Evolutionary conservation across 2,113 vertebrate genomes (phyloP), one percentile per base, ranked within the genome.

Genomic region (Perca flavescens): DNA sequence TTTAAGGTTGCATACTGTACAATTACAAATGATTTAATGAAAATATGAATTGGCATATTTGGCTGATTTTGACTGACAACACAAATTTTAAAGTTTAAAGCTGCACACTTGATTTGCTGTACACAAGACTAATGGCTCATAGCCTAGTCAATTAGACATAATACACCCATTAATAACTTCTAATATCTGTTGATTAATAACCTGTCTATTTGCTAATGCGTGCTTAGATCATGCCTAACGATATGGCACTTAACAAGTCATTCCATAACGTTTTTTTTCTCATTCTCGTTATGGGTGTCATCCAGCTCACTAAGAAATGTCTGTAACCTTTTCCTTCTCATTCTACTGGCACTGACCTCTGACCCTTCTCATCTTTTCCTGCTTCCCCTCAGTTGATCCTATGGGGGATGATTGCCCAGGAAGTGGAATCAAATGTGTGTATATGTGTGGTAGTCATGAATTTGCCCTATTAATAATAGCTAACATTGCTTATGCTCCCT

Each of bases 371-470:
- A 92, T 98, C 90, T 98, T 96, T 95, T 97, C 95, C 96, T 96
- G 95, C 96, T 95, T 96, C 94, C 95, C 95, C 96, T 89, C 95
- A 99, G 97, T 99, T 92, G 96, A 98, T 93, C 96, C 97, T 93
- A 94, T 98, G 96, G 97, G 96, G 82, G 97, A 99, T 97, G 97
- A 97, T 97, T 98, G 94, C 96, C 96, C 96, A 95, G 97, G 97
- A 97, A 97, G 95, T 97, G 97, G 96, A 98, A 95, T 94, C 96
- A 99, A 99, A 99, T 99, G 97, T 99, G 97, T 99, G 97, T 99
- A 98, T 97, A 91, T 91, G 95, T 94, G 91, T 93, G 93, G 74
- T 91, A 89, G 86, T 73, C 79, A 90, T 91, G 89, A 93, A 90
- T 95, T 75, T 92, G 86, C 84, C 85, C 86, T 88, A 76, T 80